These are phyloP conservation scores for Chesias legatella DNA, from an alignment of 2,888 invertebrate species.

Conservation along the genomic window DNA sequence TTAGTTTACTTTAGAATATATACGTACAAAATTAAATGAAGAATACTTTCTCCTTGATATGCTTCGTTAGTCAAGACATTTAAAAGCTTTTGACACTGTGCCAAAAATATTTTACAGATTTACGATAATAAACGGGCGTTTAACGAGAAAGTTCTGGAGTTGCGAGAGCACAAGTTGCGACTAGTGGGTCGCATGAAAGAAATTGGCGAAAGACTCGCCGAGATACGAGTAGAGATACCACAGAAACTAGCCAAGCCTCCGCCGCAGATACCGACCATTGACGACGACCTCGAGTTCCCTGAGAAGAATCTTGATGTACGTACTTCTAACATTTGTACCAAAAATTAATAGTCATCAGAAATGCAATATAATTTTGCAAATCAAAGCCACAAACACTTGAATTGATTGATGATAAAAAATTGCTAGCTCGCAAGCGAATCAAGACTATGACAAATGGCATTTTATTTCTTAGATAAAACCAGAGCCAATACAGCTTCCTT, in stretches of 20 bases:
- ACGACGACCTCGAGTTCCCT: conserved; percentile 78
- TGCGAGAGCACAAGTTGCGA: conserved; percentile 59
- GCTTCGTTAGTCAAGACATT: too few species aligned
- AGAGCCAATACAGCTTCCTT: conserved; percentile 30
- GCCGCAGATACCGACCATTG: conserved; percentile 69
- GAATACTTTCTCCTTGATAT: too few species aligned
- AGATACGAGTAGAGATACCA: conserved; percentile 82
- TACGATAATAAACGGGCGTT: conserved; percentile 63
- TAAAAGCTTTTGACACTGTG: neutral
- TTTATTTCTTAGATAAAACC: conserved; percentile 49
- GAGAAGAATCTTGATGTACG: conserved; percentile 79
- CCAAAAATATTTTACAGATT: conserved; percentile 41
- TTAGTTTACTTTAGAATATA: too few species aligned
- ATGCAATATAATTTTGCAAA: too few species aligned
- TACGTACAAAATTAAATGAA: too few species aligned
- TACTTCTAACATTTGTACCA: neutral
- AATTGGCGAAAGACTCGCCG: conserved; percentile 65
- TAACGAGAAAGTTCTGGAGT: conserved; percentile 59
- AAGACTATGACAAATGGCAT: too few species aligned
- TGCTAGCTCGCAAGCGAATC: too few species aligned
- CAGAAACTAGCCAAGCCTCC: conserved; percentile 58
- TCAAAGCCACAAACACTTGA: too few species aligned
- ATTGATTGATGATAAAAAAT: too few species aligned
- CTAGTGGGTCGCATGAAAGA: conserved; percentile 52
- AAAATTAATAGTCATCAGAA: neutral